Conservation (phyloP, 2,113 vertebrate species). For the Mola mola region DNA sequence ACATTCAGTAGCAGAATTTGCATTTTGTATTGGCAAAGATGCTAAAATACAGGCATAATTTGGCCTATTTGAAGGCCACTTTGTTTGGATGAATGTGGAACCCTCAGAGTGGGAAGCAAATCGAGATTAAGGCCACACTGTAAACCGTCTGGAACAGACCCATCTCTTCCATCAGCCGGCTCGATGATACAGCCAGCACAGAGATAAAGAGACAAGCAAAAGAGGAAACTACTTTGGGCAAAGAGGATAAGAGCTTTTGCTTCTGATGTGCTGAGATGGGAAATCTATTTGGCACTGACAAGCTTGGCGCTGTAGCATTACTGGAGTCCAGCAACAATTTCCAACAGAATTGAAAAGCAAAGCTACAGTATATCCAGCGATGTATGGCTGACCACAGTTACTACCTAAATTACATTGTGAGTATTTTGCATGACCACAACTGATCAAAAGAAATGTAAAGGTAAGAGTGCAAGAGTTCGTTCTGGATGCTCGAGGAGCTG, state of each 20-base stretch:
- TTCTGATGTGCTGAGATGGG: slow-evolving; percentile 16
- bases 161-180: not conserved
- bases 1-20: not conserved
- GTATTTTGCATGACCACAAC: too few relatives aligned
- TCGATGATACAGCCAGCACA: not conserved
- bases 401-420: too few relatives aligned
- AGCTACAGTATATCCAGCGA: too few relatives aligned
- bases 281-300: slow-evolving; percentile 23
- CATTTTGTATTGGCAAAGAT: too few relatives aligned
- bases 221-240: slow-evolving; percentile 9
- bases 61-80: slow-evolving; percentile 14
- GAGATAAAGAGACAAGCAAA: slow-evolving; percentile 9
- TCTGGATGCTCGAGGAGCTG: too few relatives aligned
- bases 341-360: slow-evolving; percentile 2
- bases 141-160: slow-evolving; percentile 10
- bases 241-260: slow-evolving; percentile 30
- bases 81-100: slow-evolving; percentile 9
- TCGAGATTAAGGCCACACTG: slow-evolving; percentile 15
- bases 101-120: slow-evolving; percentile 7
- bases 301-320: not conserved
- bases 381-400: too few relatives aligned
- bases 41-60: too few relatives aligned
- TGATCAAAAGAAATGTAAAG: too few relatives aligned
- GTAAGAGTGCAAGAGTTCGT: too few relatives aligned
- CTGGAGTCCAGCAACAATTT: slow-evolving; percentile 9